These are phyloP conservation scores for Drosophila burlai DNA, from an alignment of 1,140 invertebrate genomes.

Conservation along the genomic window DNA sequence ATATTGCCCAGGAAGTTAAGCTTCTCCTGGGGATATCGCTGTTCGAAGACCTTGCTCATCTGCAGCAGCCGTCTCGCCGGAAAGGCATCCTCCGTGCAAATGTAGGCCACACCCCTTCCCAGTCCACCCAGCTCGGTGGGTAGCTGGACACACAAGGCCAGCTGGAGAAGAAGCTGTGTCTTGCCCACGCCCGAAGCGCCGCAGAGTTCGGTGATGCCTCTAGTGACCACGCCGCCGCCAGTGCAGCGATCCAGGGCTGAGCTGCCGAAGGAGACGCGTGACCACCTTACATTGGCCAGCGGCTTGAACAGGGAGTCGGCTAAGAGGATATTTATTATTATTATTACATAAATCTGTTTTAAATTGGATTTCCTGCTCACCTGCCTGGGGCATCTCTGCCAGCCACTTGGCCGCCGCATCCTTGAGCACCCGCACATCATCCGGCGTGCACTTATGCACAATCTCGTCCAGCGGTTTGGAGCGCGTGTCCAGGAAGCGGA, in stretches of 20 bases:
- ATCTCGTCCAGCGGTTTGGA: conserved; percentile 29
- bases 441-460: conserved; percentile 60
- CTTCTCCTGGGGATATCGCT: conserved; percentile 57
- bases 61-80: conserved; percentile 89
- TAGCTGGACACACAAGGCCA: conserved; percentile 86
- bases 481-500: conserved; percentile 63
- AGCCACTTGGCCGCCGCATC: conserved; percentile 76
- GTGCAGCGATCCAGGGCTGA: conserved; percentile 87
- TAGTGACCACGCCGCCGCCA: conserved; percentile 90
- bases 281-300: conserved; percentile 71
- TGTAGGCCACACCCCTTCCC: conserved; percentile 89
- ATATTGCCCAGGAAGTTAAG: conserved; percentile 76
- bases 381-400: conserved; percentile 51
- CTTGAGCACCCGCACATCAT: conserved; percentile 76
- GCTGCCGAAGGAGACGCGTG: conserved; percentile 88
- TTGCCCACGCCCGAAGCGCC: conserved; percentile 94
- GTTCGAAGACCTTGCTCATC: conserved; percentile 77
- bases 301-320: conserved; percentile 62
- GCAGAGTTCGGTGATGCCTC: conserved; percentile 93
- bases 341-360: not conserved
- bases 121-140: conserved; percentile 70
- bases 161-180: conserved; percentile 93
- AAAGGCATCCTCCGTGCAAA: conserved; percentile 92
- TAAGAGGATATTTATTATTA: conserved; percentile 6
- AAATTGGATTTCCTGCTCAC: conserved; percentile 7